Evolutionary conservation across 1,140 invertebrate genomes (phyloP), one percentile per base, ranked within the genome.

Genomic region (Saxidomus purpurata): DNA sequence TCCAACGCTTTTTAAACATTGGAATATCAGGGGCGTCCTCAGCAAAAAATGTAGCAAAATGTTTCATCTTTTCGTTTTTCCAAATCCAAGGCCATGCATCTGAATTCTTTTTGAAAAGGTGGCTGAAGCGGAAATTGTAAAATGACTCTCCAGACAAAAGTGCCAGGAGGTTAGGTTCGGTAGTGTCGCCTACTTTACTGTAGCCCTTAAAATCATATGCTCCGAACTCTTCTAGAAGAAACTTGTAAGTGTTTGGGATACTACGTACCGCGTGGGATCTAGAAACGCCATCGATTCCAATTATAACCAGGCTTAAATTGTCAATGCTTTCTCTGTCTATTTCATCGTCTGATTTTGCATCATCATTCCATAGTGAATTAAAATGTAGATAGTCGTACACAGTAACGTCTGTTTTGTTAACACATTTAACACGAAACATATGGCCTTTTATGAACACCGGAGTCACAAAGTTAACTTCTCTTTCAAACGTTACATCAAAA

Each of bases 181-280:
- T 89, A 31, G 69, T 91, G 40, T 89, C 90, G 19, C 52, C 93
- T 13, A 95, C 94, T 89, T 95, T 95, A 67, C 93, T 95, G 80
- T 95, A 95, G 0, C 94, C 95, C n/a, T 91, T 49, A 88, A 95
- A 91, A 52, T 95, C 94, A 79, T 95, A 88, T 6, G 92, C 94
- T 1, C 82, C 40, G n/a, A 95, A 76, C 38, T 93, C 83, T 1
- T 91, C 17, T 91, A 93, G 92, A 0, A 98, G 95, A 91, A 96
- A 97, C 0, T 95, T 92, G 0, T 97, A 94, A 0, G 98, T 98
- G 91, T 97, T 96, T 0, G 97, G 97, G 97, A 98, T 97, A 87
- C 98, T 97, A 34, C 98, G 97, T 74, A 97, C 97, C 81, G 98
- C 97, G 95, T 98, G 98, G 74, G 98, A 96, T 67, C 98, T 96